Evolutionary conservation across 2,797 vertebrate genomes (phyloP).

Genomic region (Poecilia picta): DNA sequence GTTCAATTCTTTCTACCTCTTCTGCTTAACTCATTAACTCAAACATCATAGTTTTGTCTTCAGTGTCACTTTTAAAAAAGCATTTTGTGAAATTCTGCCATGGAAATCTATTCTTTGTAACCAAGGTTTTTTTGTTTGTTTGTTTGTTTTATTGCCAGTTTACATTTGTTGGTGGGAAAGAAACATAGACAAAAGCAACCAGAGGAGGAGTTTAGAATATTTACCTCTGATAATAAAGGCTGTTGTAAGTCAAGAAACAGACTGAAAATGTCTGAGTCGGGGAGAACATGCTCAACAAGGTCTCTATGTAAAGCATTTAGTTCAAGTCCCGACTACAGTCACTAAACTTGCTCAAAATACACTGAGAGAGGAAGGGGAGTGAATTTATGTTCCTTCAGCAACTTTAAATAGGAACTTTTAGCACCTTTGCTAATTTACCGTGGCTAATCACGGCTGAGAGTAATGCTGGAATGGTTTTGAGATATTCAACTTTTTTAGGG

Average conservation of each 20-base stretch:
- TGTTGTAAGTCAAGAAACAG: background rate
- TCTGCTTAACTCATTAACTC: background rate
- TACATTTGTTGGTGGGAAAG: background rate
- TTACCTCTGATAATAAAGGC: constrained; percentile 15
- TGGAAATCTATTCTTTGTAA: background rate
- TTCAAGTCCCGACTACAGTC: background rate
- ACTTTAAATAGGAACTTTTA: constrained; percentile 21
- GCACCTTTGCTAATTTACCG: constrained; percentile 37
- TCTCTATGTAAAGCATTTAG: background rate
- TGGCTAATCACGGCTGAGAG: constrained; percentile 44
- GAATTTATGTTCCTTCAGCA: constrained; percentile 8
- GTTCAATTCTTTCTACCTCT: background rate
- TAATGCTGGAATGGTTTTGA: constrained; percentile 75
- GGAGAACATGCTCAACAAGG: background rate
- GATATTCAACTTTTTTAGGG: constrained; percentile 20
- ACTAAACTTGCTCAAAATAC: background rate
- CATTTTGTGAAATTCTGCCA: background rate
- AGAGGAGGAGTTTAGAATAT: background rate
- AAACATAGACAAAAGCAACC: background rate
- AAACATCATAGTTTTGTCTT: background rate
- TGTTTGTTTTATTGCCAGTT: background rate
- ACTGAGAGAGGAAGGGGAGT: background rate
- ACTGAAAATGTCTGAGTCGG: background rate
- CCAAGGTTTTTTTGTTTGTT: background rate
- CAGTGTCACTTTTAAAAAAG: background rate